Evolutionary conservation across 2,113 vertebrate species (phyloP).

Genomic region (Scytalopus superciliaris): DNA sequence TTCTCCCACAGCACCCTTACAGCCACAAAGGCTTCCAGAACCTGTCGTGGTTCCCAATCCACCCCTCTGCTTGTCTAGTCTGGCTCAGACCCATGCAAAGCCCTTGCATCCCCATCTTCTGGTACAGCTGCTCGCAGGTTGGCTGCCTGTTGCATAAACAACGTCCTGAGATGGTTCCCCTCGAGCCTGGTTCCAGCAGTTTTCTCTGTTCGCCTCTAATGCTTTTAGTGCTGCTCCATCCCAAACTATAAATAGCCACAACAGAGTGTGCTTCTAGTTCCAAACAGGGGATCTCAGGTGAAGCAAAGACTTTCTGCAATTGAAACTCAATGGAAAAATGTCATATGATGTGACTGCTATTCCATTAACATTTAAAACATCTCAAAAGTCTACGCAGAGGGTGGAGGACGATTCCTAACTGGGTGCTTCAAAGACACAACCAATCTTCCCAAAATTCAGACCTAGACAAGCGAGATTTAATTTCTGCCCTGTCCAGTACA

Average conservation of each 20-base stretch:
- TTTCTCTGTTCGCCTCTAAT: not conserved
- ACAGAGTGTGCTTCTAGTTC: not conserved
- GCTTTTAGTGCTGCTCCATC: not conserved
- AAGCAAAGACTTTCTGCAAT: not conserved
- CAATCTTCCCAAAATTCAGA: not conserved
- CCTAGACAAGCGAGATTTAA: not conserved
- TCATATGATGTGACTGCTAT: not conserved
- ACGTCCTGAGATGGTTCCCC: not conserved
- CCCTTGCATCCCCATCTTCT: not conserved
- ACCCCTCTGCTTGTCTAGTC: not conserved
- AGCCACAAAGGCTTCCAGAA: not conserved
- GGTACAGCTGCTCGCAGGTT: not conserved
- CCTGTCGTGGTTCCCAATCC: accelerated
- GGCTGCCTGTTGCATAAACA: not conserved
- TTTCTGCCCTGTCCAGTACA: not conserved
- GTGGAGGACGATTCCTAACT: not conserved
- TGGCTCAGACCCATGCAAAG: not conserved
- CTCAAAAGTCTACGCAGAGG: not conserved
- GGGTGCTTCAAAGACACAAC: not conserved
- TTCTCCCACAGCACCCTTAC: not conserved
- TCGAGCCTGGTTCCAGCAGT: not conserved
- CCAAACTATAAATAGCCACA: not conserved
- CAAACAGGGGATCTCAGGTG: not conserved
- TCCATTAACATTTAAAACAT: not conserved
- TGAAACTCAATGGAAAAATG: not conserved